These are phyloP conservation scores for Cephalopterus ornatus DNA, from an alignment of 2,113 vertebrate genomes.

Conservation along the genomic window DNA sequence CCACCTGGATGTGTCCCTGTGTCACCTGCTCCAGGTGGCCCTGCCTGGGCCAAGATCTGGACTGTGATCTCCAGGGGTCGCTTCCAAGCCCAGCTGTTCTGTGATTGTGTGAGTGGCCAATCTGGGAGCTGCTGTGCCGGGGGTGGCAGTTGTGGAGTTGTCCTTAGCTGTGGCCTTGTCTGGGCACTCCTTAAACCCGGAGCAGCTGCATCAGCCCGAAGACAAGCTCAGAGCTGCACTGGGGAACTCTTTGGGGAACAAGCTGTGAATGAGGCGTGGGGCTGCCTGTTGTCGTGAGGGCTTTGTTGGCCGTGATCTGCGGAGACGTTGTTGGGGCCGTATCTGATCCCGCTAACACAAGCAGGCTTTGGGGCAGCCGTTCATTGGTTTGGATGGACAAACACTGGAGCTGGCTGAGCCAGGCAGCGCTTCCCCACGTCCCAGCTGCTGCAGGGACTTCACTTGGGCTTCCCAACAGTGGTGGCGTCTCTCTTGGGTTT, in stretches of 20 bases:
- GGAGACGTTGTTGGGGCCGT: background rate
- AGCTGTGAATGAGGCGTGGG: background rate
- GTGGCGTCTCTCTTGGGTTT: background rate
- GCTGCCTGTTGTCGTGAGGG: background rate
- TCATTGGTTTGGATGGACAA: background rate
- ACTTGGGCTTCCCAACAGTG: background rate
- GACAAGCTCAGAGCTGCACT: background rate
- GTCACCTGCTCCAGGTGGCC: background rate
- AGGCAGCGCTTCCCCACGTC: background rate
- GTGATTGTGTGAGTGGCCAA: background rate
- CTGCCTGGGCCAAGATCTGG: background rate
- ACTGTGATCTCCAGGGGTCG: background rate
- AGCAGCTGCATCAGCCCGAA: background rate
- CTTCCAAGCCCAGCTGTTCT: background rate
- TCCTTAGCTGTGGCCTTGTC: background rate
- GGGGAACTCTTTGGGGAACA: background rate
- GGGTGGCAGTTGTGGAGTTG: background rate
- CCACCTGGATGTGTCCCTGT: accelerated
- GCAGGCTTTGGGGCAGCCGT: background rate
- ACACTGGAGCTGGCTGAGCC: background rate
- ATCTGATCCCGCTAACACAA: background rate
- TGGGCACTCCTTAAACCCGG: background rate
- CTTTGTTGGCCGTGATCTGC: background rate
- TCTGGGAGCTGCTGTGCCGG: background rate
- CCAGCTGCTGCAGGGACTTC: background rate